A percentile compares a stretch with the other conserved stretches of the same genome.
Conservation (phyloP, 2,888 invertebrate species). For the Chrysolina americana region DNA sequence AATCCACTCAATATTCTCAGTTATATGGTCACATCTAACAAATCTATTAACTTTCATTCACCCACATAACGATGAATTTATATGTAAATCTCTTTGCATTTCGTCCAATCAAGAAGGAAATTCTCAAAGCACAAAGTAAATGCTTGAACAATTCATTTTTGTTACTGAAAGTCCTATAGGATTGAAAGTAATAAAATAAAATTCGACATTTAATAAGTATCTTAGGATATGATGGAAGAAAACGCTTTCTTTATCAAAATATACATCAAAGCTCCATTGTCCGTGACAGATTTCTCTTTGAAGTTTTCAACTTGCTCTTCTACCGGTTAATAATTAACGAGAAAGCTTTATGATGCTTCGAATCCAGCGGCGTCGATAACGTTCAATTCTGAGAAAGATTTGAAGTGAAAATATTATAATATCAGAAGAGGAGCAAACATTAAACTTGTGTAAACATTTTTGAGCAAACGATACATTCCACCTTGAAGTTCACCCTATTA, state of each 20-base stretch:
- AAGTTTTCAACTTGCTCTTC: constrained; percentile 66
- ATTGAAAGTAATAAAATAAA: constrained; percentile 60
- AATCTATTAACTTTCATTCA: neutral
- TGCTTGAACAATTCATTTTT: constrained; percentile 53
- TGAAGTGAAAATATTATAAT: neutral
- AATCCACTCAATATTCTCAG: too few species aligned
- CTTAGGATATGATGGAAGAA: constrained; percentile 43
- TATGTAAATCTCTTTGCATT: neutral
- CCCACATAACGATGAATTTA: neutral
- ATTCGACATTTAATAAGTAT: constrained; percentile 57
- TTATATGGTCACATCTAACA: too few species aligned
- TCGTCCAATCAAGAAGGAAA: constrained; percentile 6
- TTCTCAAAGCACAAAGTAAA: constrained; percentile 33
- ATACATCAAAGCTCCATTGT: constrained; percentile 67
- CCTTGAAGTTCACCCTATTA: too few species aligned
- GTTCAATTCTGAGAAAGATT: neutral
- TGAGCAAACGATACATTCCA: too few species aligned
- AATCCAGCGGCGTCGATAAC: constrained; percentile 28
- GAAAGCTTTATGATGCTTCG: constrained; percentile 63
- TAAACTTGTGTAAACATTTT: too few species aligned
- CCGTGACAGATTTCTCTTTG: constrained; percentile 67
- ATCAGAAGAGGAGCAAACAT: neutral
- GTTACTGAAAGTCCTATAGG: constrained; percentile 49
- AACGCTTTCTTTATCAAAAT: constrained; percentile 55
- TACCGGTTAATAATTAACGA: constrained; percentile 69